phyloP scores from a whole-genome alignment of 35 echinoderm and acorn worm species.

The Lytechinus pictus region DNA sequence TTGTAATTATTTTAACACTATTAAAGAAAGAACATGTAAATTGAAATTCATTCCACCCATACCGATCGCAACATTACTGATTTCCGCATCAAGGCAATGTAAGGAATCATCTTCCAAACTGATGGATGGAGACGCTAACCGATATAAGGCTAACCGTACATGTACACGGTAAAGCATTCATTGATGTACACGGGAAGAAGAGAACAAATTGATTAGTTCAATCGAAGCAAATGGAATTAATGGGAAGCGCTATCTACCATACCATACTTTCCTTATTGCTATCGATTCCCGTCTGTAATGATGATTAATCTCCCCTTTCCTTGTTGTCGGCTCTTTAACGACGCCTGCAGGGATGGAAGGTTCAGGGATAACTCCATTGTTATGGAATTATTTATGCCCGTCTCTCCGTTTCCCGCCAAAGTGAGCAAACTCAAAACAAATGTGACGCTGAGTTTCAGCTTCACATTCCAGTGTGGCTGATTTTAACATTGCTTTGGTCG shows the following conservation, averaged over 20 bases:
- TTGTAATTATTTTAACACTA: no score
- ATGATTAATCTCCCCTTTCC: background rate
- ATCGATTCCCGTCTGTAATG: background rate
- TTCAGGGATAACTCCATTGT: background rate
- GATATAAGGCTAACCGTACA: background rate
- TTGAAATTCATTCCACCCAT: no score
- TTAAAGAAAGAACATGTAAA: no score
- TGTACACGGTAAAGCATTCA: background rate
- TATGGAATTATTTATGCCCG: background rate
- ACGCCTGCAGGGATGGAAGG: background rate
- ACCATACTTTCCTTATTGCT: background rate
- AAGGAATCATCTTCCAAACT: no score
- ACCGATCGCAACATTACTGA: no score
- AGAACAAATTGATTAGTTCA: conserved; percentile 5
- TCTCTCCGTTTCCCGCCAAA: background rate
- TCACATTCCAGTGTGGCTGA: background rate
- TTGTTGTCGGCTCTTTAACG: background rate
- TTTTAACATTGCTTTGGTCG: background rate
- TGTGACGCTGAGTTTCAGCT: background rate
- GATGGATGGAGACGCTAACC: no score
- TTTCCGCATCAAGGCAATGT: no score
- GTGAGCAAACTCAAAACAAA: conserved; percentile 13
- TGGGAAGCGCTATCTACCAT: background rate
- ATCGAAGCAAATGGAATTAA: conserved; percentile 13
- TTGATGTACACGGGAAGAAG: background rate